Conservation (phyloP, 2,888 invertebrate genomes). For the Rambutsinella grinnellia region DNA sequence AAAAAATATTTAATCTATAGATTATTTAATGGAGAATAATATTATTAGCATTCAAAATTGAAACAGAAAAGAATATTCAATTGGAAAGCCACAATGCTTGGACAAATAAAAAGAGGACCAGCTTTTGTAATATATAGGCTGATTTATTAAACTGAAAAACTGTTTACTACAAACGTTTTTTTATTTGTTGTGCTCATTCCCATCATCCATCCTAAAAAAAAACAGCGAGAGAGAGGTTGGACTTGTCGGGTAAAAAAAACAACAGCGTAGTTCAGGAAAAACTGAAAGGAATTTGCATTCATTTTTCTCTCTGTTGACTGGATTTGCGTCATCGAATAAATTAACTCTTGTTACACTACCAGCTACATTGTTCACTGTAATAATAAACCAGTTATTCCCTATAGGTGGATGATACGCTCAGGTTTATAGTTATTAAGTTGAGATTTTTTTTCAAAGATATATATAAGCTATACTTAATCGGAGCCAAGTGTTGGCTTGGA, state of each 20-base stretch:
- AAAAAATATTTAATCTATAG: too few species aligned
- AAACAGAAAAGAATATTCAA: too few species aligned
- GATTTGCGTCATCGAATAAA: slow-evolving; percentile 53
- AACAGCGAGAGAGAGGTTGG: too few species aligned
- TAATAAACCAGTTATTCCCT: slow-evolving; percentile 52
- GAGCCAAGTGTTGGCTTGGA: neutral
- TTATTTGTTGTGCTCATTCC: neutral
- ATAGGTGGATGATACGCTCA: too few species aligned
- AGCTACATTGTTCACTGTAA: slow-evolving; percentile 35
- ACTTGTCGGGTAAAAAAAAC: neutral
- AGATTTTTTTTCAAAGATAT: too few species aligned
- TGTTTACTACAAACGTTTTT: neutral
- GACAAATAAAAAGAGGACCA: too few species aligned
- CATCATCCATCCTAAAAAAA: neutral
- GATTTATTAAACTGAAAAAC: neutral
- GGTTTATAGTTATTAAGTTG: too few species aligned
- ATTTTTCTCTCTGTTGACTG: slow-evolving; percentile 38
- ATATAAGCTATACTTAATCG: too few species aligned
- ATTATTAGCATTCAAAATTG: too few species aligned
- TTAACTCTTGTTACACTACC: slow-evolving; percentile 43
- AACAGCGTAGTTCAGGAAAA: neutral
- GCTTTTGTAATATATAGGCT: too few species aligned
- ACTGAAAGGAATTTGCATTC: slow-evolving; percentile 39
- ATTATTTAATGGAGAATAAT: too few species aligned
- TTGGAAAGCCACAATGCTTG: too few species aligned